These are phyloP conservation scores for Trichonephila inaurata DNA, from an alignment of 1,140 invertebrate genomes.

Conservation along the genomic window DNA sequence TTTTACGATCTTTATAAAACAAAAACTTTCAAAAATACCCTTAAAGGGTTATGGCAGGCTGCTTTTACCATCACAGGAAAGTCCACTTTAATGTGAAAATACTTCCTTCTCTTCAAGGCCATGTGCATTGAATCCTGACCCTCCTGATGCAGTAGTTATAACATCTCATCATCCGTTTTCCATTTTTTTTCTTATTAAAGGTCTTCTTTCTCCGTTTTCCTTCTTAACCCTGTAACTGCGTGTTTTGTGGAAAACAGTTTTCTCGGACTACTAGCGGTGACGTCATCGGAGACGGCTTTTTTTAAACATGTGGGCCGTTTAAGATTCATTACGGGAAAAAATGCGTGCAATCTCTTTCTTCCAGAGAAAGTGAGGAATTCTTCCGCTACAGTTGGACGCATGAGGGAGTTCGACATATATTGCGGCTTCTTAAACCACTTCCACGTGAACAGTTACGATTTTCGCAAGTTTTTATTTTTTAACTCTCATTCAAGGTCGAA, in stretches of 20 bases:
- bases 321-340: conserved; percentile 49
- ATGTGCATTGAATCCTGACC: conserved; percentile 43
- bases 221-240: conserved; percentile 29
- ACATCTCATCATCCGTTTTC: conserved; percentile 57
- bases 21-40: background rate
- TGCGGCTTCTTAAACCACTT: conserved; percentile 35
- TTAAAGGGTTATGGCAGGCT: conserved; percentile 63
- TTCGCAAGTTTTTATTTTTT: conserved; percentile 8
- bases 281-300: background rate
- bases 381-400: conserved; percentile 53
- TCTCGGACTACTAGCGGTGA: conserved; percentile 53
- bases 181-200: background rate
- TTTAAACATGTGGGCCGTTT: conserved; percentile 17
- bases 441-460: conserved; percentile 23
- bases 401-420: conserved; percentile 47
- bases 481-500: conserved; percentile 30
- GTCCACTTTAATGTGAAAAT: conserved; percentile 69
- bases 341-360: conserved; percentile 61
- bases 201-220: conserved; percentile 13
- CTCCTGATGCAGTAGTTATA: conserved; percentile 51
- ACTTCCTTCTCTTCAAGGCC: conserved; percentile 73
- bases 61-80: conserved; percentile 71
- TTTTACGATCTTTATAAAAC: conserved; percentile 19
- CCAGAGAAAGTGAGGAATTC: conserved; percentile 56
- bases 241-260: conserved; percentile 44